A percentile compares a stretch with the other conserved stretches of the same genome.
Conservation (phyloP, 2,113 vertebrate species). For the Mandrillus leucophaeus region DNA sequence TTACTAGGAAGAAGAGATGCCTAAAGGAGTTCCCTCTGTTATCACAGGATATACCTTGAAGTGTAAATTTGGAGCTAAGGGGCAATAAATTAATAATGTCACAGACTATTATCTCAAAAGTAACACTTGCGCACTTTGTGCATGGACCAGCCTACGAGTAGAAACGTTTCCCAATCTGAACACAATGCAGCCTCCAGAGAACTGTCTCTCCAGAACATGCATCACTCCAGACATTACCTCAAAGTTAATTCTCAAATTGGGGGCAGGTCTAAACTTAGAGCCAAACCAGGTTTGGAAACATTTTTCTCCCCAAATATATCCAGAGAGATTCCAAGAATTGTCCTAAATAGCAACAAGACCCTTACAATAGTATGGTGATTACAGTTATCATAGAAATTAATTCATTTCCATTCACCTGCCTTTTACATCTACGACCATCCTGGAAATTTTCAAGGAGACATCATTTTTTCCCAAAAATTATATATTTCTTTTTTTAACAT, state of each 20-base stretch:
- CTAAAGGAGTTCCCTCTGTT: neutral
- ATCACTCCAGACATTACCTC: neutral
- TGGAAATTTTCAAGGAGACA: neutral
- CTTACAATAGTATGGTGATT: neutral
- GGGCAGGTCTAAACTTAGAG: neutral
- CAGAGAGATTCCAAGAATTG: neutral
- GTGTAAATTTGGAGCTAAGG: neutral
- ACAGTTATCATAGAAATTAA: neutral
- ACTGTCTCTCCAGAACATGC: neutral
- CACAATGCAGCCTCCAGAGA: neutral
- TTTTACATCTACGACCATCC: neutral
- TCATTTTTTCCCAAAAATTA: neutral
- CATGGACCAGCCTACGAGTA: neutral
- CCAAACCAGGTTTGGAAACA: neutral
- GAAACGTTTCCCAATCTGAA: neutral
- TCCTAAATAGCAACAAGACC: neutral
- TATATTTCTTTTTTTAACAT: neutral
- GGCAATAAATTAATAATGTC: neutral
- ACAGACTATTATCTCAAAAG: neutral
- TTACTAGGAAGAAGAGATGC: neutral
- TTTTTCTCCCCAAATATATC: slow-evolving; percentile 10
- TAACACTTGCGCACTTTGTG: neutral
- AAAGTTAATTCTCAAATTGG: neutral
- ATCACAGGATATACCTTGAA: neutral
- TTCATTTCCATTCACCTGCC: neutral